These are phyloP conservation scores for Ameiurus melas DNA, from an alignment of 2,113 vertebrate species.

Conservation along the genomic window DNA sequence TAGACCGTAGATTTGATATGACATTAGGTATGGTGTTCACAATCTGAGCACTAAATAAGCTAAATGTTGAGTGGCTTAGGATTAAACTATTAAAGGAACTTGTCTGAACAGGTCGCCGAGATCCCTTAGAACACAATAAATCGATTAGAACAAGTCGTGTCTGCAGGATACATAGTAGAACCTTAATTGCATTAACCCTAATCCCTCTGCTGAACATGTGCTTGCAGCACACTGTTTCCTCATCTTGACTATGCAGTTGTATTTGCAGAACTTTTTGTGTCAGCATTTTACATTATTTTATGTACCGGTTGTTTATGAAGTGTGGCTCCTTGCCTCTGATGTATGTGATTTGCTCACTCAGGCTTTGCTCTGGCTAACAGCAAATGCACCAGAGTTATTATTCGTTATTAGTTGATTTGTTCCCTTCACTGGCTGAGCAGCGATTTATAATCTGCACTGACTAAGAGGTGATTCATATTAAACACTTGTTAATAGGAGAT, in stretches of 20 bases:
- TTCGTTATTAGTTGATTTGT: not conserved
- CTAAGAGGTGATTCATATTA: not conserved
- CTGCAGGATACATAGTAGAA: constrained; percentile 41
- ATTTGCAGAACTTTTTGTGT: not conserved
- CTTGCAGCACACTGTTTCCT: not conserved
- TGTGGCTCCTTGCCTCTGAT: not conserved
- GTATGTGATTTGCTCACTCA: not conserved
- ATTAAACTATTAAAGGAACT: constrained; percentile 38
- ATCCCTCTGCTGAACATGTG: constrained; percentile 53
- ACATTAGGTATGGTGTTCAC: not conserved
- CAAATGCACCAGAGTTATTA: not conserved
- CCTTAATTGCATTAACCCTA: constrained; percentile 65
- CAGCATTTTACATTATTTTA: constrained; percentile 5
- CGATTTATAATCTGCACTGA: not conserved
- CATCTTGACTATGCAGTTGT: not conserved
- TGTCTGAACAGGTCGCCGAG: constrained; percentile 43
- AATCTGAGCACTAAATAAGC: not conserved
- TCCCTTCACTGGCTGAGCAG: not conserved
- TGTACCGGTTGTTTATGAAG: not conserved
- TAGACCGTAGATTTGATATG: not conserved
- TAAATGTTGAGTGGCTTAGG: constrained; percentile 11
- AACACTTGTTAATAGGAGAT: constrained; percentile 11
- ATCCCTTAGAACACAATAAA: constrained; percentile 55
- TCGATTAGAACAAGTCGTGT: constrained; percentile 65
- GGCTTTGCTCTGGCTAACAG: not conserved